Evolutionary conservation across 2,113 vertebrate genomes (phyloP).

Genomic region (Chloebia gouldiae): DNA sequence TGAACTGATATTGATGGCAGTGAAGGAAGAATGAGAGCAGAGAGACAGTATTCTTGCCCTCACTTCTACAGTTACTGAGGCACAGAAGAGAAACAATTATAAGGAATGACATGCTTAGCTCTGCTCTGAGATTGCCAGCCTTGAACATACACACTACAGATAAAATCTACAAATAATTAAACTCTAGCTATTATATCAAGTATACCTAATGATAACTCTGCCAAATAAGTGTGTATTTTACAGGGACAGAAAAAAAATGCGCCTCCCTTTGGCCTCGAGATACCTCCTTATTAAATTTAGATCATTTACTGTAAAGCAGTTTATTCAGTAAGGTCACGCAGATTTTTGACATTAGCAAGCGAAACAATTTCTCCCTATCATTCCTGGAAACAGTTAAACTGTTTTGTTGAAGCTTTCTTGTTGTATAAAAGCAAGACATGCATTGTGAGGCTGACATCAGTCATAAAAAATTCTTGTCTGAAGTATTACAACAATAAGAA

Average conservation of each 20-base stretch:
- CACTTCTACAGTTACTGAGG: background rate
- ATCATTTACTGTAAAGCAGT: background rate
- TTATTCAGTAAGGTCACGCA: background rate
- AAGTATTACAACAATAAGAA: constrained; percentile 32
- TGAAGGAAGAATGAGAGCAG: background rate
- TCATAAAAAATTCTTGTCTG: constrained; percentile 31
- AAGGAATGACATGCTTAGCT: background rate
- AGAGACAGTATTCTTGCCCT: background rate
- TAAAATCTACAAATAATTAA: constrained; percentile 18
- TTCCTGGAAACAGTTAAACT: constrained; percentile 50
- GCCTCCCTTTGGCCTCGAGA: background rate
- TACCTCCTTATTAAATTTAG: background rate
- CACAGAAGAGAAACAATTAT: background rate
- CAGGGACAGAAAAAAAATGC: background rate
- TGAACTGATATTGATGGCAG: background rate
- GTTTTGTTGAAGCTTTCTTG: constrained; percentile 22
- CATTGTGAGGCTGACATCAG: constrained; percentile 4
- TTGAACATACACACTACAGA: background rate
- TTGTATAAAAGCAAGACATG: constrained; percentile 18
- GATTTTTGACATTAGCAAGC: constrained; percentile 42
- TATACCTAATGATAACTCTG: background rate
- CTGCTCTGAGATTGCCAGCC: background rate
- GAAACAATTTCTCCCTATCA: background rate
- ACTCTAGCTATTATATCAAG: background rate
- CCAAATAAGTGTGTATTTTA: background rate